These are phyloP conservation scores for Agrilus biguttatus DNA, from an alignment of 2,888 invertebrate genomes.

Conservation along the genomic window DNA sequence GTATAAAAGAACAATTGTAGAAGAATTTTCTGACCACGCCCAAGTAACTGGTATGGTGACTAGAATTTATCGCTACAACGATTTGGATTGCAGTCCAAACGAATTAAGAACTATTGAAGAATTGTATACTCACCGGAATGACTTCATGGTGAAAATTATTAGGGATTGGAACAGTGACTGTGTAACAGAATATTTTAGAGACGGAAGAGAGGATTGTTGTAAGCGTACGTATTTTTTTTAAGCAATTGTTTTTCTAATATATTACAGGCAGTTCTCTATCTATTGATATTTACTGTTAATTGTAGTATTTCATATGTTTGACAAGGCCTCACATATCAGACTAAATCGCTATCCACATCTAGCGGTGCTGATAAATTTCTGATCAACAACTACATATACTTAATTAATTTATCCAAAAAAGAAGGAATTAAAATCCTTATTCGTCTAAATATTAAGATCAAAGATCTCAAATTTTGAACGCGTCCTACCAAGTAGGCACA, in stretches of 20 bases:
- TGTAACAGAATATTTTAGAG: conserved; percentile 43
- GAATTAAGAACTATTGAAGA: conserved; percentile 37
- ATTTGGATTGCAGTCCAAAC: conserved; percentile 38
- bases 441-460: too few relatives aligned
- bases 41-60: conserved; percentile 57
- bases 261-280: too few relatives aligned
- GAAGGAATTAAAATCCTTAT: too few relatives aligned
- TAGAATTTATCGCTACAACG: conserved; percentile 43
- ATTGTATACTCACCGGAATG: conserved; percentile 49
- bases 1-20: conserved; percentile 61
- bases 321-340: too few relatives aligned
- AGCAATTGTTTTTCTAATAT: conserved; percentile 4
- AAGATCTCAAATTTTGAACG: too few relatives aligned
- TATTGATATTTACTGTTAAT: too few relatives aligned
- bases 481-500: too few relatives aligned
- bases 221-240: conserved; percentile 38
- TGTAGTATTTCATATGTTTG: too few relatives aligned
- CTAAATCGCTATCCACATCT: too few relatives aligned
- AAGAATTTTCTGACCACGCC: conserved; percentile 65
- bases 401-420: too few relatives aligned
- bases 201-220: conserved; percentile 55
- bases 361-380: too few relatives aligned
- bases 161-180: conserved; percentile 36
- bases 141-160: conserved; percentile 41
- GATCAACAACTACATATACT: too few relatives aligned